These are phyloP conservation scores for Brachionus asplanchnoidis DNA, from an alignment of 1,140 invertebrate genomes.

Conservation along the genomic window DNA sequence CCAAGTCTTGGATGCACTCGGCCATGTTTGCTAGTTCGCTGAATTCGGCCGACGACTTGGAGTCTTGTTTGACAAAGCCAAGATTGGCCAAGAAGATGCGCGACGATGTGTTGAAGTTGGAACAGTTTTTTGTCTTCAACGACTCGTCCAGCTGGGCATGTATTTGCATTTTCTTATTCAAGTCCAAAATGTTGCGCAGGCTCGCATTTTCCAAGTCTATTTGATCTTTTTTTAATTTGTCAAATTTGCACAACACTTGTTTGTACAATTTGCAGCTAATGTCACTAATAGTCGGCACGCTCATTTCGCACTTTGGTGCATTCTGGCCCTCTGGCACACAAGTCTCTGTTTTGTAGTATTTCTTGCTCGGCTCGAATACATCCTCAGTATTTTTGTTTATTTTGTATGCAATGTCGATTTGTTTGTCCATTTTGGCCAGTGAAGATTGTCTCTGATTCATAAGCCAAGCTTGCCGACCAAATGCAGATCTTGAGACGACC, in stretches of 20 bases:
- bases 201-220: conserved; percentile 48
- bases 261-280: conserved; percentile 62
- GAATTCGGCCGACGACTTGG: background rate
- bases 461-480: conserved; percentile 87
- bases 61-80: conserved; percentile 63
- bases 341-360: background rate
- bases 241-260: conserved; percentile 60
- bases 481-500: conserved; percentile 78
- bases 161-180: background rate
- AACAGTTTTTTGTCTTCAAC: background rate
- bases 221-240: conserved; percentile 54
- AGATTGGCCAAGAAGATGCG: conserved; percentile 87
- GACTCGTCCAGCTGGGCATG: background rate
- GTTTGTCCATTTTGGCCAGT: background rate
- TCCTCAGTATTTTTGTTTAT: background rate
- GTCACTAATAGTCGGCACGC: conserved; percentile 71
- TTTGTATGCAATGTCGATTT: background rate
- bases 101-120: conserved; percentile 79
- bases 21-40: background rate
- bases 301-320: conserved; percentile 64
- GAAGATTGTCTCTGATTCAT: conserved; percentile 71
- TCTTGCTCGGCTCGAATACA: background rate
- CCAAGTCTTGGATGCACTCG: background rate
- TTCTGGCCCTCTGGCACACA: conserved; percentile 47
- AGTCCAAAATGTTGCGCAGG: conserved; percentile 44